Conservation (phyloP, 2,113 vertebrate genomes). For the Calyptomena viridis region DNA sequence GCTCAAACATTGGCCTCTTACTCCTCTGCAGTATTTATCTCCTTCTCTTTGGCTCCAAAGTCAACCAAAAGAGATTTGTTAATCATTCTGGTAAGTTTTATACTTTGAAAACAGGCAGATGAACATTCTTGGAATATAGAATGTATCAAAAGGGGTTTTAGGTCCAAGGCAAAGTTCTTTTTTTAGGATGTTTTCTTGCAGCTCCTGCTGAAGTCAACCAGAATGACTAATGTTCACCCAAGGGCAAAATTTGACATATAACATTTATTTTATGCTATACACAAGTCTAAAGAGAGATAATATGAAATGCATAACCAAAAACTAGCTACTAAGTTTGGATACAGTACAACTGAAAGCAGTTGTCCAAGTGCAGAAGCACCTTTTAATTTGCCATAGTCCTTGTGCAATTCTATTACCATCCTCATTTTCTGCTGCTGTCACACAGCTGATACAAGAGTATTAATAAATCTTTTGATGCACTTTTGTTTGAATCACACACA, state of each 20-base stretch:
- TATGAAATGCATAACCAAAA: not conserved
- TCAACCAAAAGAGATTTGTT: not conserved
- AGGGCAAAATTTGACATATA: conserved; percentile 24
- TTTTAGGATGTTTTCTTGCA: conserved; percentile 13
- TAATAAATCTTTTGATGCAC: not conserved
- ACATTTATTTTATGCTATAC: not conserved
- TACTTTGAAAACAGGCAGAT: not conserved
- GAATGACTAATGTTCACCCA: not conserved
- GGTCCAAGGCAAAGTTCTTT: not conserved
- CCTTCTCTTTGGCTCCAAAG: not conserved
- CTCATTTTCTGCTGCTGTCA: not conserved
- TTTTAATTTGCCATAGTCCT: not conserved
- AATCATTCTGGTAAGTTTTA: not conserved
- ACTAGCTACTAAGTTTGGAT: not conserved
- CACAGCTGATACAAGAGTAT: not conserved
- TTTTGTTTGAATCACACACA: not conserved
- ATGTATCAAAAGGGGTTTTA: not conserved
- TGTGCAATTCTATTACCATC: not conserved
- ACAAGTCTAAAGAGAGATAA: not conserved
- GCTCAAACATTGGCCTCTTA: not conserved
- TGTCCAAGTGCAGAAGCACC: not conserved
- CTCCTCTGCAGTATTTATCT: not conserved
- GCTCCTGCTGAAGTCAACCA: conserved; percentile 16
- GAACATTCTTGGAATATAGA: not conserved
- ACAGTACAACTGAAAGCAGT: conserved; percentile 4